A percentile compares a stretch with the other conserved stretches of the same genome.
phyloP scores from a whole-genome alignment of 2,797 vertebrate genomes.

The Hoplostethus mediterraneus region DNA sequence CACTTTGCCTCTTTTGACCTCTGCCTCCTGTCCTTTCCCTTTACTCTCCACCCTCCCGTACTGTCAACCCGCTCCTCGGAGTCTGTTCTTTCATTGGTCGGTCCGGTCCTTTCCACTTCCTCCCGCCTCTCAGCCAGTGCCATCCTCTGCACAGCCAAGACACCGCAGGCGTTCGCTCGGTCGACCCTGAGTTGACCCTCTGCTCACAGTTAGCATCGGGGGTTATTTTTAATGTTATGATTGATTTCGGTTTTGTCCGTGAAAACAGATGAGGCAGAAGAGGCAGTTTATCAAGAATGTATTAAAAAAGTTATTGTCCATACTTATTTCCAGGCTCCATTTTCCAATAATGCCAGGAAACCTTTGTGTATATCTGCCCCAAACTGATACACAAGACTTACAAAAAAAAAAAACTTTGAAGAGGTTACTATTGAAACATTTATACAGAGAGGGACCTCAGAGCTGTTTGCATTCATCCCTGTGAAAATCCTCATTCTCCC shows the following conservation, averaged over 20 bases:
- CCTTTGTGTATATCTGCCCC: too few relatives aligned
- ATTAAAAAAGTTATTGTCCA: too few relatives aligned
- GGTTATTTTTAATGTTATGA: constrained; percentile 1
- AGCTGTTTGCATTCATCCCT: too few relatives aligned
- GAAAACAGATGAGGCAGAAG: not conserved
- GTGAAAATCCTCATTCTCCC: too few relatives aligned
- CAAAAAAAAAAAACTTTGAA: too few relatives aligned
- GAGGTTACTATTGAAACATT: too few relatives aligned
- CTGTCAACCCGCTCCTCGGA: not conserved
- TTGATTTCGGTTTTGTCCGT: not conserved
- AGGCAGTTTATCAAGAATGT: not conserved
- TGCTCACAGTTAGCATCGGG: not conserved
- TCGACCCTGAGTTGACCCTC: constrained; percentile 34
- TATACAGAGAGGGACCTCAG: too few relatives aligned
- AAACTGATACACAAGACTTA: too few relatives aligned
- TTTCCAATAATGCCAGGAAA: too few relatives aligned
- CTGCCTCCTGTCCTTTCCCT: constrained; percentile 23
- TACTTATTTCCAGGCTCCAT: too few relatives aligned
- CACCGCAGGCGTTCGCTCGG: not conserved
- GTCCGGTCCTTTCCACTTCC: not conserved
- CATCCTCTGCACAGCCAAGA: constrained; percentile 9
- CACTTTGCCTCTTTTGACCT: constrained; percentile 31
- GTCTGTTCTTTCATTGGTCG: constrained; percentile 2
- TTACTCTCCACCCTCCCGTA: not conserved
- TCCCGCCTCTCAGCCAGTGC: not conserved